phyloP scores from a whole-genome alignment of 2,888 invertebrate species.

The Tetanocera ferruginea region DNA sequence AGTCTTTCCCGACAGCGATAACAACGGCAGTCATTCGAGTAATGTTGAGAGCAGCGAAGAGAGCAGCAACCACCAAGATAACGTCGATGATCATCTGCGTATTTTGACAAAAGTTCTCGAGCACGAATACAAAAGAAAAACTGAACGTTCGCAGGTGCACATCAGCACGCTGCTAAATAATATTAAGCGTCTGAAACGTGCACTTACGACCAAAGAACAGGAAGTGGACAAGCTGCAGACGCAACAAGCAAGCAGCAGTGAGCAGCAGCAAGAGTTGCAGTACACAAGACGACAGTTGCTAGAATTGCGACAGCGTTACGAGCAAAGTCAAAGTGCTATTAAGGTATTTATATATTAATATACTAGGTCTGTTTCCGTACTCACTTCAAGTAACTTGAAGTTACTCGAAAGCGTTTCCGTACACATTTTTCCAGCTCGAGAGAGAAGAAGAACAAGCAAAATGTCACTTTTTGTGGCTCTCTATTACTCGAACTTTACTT shows the following conservation, averaged over 20 bases:
- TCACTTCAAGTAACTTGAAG: too few species aligned
- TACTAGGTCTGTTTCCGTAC: too few species aligned
- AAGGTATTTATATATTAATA: constrained; percentile 44
- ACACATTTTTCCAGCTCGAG: too few species aligned
- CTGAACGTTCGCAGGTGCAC: constrained; percentile 57
- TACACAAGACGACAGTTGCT: constrained; percentile 44
- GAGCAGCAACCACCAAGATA: background rate
- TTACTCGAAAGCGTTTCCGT: too few species aligned
- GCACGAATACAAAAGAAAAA: constrained; percentile 56
- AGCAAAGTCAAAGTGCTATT: constrained; percentile 51
- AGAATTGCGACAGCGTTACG: constrained; percentile 51
- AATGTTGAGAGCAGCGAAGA: constrained; percentile 1
- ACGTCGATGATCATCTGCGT: constrained; percentile 47
- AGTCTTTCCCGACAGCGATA: background rate
- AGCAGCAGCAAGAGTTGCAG: constrained; percentile 55
- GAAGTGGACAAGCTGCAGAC: constrained; percentile 45
- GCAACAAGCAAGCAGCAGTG: constrained; percentile 45
- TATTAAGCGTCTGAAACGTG: constrained; percentile 54
- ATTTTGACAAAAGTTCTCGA: constrained; percentile 58
- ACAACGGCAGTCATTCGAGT: background rate
- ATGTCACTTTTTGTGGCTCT: too few species aligned
- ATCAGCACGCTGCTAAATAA: constrained; percentile 54
- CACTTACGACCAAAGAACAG: constrained; percentile 50
- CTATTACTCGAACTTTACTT: too few species aligned
- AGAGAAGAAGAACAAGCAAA: too few species aligned